Conservation (phyloP, 2,797 vertebrate genomes). For the Avahi laniger region DNA sequence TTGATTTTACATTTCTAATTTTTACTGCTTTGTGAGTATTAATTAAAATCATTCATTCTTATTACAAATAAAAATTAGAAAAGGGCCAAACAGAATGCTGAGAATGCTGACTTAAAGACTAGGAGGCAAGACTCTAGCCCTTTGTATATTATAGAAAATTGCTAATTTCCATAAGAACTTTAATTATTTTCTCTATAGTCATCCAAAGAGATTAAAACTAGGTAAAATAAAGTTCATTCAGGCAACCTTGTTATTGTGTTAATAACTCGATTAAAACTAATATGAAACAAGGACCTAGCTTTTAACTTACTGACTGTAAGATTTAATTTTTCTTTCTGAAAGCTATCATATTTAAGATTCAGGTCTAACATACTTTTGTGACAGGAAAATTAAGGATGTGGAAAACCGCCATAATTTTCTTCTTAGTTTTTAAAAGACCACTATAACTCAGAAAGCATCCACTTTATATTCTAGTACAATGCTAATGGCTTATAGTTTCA, state of each 20-base stretch:
- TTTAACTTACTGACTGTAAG: slow-evolving; percentile 77
- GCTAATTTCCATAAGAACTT: slow-evolving; percentile 73
- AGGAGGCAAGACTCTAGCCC: slow-evolving; percentile 38
- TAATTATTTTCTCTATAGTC: slow-evolving; percentile 74
- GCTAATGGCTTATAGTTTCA: slow-evolving; percentile 76
- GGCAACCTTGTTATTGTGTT: slow-evolving; percentile 69
- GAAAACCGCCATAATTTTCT: slow-evolving; percentile 79
- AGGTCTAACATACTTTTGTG: slow-evolving; percentile 76
- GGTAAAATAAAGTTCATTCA: slow-evolving; percentile 70
- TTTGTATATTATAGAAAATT: slow-evolving; percentile 55
- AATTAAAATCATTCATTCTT: slow-evolving; percentile 80
- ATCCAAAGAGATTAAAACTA: slow-evolving; percentile 68
- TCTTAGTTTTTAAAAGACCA: slow-evolving; percentile 78
- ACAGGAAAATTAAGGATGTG: slow-evolving; percentile 83
- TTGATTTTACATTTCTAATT: slow-evolving; percentile 64
- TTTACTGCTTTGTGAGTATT: slow-evolving; percentile 55
- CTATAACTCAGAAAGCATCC: slow-evolving; percentile 76
- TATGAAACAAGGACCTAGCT: slow-evolving; percentile 48
- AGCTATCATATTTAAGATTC: slow-evolving; percentile 78
- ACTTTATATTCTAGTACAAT: slow-evolving; percentile 75
- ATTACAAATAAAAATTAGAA: slow-evolving; percentile 74
- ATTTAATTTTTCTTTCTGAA: slow-evolving; percentile 77
- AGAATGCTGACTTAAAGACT: slow-evolving; percentile 46
- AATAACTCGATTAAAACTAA: slow-evolving; percentile 83
- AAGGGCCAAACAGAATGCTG: slow-evolving; percentile 69